These are phyloP conservation scores for Erythrolamprus reginae DNA, from an alignment of 2,113 vertebrate species.

Conservation along the genomic window DNA sequence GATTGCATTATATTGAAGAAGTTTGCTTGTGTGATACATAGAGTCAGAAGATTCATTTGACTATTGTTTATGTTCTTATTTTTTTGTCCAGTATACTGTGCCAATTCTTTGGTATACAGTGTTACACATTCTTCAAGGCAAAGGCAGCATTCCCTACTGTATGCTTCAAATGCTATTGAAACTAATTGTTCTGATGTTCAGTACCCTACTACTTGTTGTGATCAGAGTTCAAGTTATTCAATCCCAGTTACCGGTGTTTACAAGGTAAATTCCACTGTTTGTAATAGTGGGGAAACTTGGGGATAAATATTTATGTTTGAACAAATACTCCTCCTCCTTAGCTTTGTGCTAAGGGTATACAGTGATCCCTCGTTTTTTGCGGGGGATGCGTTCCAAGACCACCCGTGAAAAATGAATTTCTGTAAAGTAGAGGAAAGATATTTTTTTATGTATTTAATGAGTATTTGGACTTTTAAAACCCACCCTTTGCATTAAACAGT, in stretches of 20 bases:
- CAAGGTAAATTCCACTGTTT: conserved; percentile 75
- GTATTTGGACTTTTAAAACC: too few species aligned
- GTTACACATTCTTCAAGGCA: conserved; percentile 83
- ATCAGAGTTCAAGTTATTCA: conserved; percentile 96
- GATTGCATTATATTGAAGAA: too few species aligned
- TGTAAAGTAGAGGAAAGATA: too few species aligned
- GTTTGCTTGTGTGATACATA: neutral
- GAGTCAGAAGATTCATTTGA: neutral
- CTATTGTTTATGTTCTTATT: neutral
- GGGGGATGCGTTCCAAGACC: too few species aligned
- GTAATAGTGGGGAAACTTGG: neutral
- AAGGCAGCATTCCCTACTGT: conserved; percentile 84
- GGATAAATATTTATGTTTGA: neutral
- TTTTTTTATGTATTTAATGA: too few species aligned
- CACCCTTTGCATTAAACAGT: too few species aligned
- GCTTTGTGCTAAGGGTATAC: neutral
- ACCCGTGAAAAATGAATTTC: too few species aligned
- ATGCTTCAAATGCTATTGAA: conserved; percentile 90
- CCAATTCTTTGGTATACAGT: conserved; percentile 79
- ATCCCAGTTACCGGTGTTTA: conserved; percentile 96
- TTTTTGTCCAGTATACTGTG: conserved; percentile 81
- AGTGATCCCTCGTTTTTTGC: too few species aligned
- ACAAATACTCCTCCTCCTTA: neutral
- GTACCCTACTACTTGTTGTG: conserved; percentile 91
- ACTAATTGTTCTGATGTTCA: conserved; percentile 92